Evolutionary conservation across 2,888 invertebrate species (phyloP), one percentile per base, ranked within the genome.

Genomic region (Psylliodes chrysocephalus): DNA sequence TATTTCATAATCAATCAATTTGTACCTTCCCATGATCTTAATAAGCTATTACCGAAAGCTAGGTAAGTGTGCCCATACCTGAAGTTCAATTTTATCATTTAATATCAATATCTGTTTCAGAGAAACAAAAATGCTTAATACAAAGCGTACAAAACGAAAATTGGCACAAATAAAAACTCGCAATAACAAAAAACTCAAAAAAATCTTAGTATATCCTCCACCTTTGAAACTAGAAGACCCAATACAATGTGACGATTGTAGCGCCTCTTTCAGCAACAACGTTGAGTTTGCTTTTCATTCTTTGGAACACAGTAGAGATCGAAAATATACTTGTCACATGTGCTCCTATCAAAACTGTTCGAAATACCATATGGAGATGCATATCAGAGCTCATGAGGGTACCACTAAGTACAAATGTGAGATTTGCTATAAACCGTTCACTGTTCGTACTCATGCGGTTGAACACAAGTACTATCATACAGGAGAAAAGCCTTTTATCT

Each of bases 381-480:
- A 85, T 56, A 56, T 78, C 0, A 77, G 79, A 52, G 82, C 79
- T 0, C 86, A 86, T 59, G 78, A 78, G 1, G 73, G 73, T 0
- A 84, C 82, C 0, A 78, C 75, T 8, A 85, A 85, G 66, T 83
- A 73, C 59, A 78, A 78, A 0, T 86, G 86, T 56, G 73, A 77
- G 0, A 66, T 73, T 0, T 86, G 86, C 65, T 73, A 79, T 0
- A 85, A 85, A 68, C 78, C 82, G 0, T 86, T 85, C 59, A 72
- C 77, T 0, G 53, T 82, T 30, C 82, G 82, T 60, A 85, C 84
- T 38, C 84, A 85, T 75, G 84, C 86, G 19, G 82, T 83, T 15
- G 79, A 79, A 44, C 80, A 80, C 62, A 78, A 78, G 66, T 72
- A 78, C 56, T 76, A 76, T 61, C 86, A 86, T 66, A 85, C 84